phyloP scores from a whole-genome alignment of 2,797 vertebrate genomes.

The Rhynchonycteris naso region DNA sequence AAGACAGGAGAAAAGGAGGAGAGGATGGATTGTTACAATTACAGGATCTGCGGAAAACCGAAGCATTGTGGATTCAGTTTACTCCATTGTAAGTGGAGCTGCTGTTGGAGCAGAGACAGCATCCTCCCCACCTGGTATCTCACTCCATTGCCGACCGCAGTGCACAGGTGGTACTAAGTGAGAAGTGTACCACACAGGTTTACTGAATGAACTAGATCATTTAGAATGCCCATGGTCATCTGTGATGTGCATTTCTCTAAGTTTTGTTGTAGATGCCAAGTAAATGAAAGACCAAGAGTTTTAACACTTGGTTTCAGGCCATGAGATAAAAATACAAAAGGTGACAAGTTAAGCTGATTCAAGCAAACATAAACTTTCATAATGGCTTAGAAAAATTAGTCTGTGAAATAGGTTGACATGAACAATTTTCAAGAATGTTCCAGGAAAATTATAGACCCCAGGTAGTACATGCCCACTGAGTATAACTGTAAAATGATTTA shows the following conservation, averaged over 20 bases:
- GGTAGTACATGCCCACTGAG: neutral
- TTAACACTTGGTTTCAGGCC: constrained; percentile 20
- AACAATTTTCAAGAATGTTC: constrained; percentile 32
- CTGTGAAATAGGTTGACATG: neutral
- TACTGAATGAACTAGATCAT: neutral
- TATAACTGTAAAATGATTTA: constrained; percentile 50
- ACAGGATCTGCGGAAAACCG: neutral
- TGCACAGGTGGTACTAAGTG: accelerated
- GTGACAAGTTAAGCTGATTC: constrained; percentile 28
- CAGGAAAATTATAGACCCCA: constrained; percentile 17
- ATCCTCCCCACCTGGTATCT: neutral
- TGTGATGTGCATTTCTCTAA: neutral
- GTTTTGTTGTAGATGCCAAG: neutral
- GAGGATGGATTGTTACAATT: neutral
- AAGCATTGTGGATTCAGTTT: neutral
- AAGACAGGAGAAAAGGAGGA: neutral
- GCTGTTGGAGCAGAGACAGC: neutral
- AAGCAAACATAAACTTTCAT: constrained; percentile 37
- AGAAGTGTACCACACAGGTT: neutral
- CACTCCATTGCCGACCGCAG: neutral
- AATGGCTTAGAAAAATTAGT: constrained; percentile 19
- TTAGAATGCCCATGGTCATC: neutral
- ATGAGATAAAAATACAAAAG: constrained; percentile 53
- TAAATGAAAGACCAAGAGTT: constrained; percentile 22
- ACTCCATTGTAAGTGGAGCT: neutral